Base-by-base conservation (phyloP, 1,140 invertebrate genomes). In the Drosophila serrata region DNA sequence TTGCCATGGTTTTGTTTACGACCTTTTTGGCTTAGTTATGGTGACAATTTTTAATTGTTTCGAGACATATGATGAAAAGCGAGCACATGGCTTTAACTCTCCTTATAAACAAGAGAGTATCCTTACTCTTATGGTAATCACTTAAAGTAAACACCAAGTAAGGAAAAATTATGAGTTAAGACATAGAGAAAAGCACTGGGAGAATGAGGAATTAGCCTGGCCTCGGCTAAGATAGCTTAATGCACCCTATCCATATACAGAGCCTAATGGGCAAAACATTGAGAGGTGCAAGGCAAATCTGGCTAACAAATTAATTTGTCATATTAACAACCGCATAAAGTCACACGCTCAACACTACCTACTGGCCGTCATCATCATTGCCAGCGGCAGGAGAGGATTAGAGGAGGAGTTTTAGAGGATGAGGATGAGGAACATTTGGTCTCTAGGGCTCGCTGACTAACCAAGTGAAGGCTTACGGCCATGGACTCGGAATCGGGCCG, bases 221-320 rank as follows among this genome's bases (percentile, higher is more conserved):
- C 42, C 35, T 19, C 42, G 49, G 33, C 33, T 58, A 57, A 57
- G 49, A 72, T 69, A 69, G 42, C 37, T 70, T 46, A 74, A 80
- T 80, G 64, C 60, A 49, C 56, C 58, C 46, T 80, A 70, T 70
- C 75, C 76, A 79, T 79, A 65, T 73, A 73, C 67, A 79, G 77
- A 80, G 62, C 45, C 37, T 37, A 63, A 68, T 67, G 45, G 39
- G 49, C 33, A 64, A 70, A 55, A 55, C 61, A 57, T 37, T n/a
- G n/a, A 57, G 43, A 77, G 68, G 81, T 75, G 61, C 70, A 63
- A 74, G 72, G 68, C 68, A 75, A 90, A 79, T 90, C 86, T 68
- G 81, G 75, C 70, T 85, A 90, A 85, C 85, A 90, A 90, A 90
- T 90, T 85, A 90, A 90, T 90, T 90, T 90, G 85, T 90, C 86